Conservation (phyloP, 1,140 invertebrate species). For the Bombus superbus region DNA sequence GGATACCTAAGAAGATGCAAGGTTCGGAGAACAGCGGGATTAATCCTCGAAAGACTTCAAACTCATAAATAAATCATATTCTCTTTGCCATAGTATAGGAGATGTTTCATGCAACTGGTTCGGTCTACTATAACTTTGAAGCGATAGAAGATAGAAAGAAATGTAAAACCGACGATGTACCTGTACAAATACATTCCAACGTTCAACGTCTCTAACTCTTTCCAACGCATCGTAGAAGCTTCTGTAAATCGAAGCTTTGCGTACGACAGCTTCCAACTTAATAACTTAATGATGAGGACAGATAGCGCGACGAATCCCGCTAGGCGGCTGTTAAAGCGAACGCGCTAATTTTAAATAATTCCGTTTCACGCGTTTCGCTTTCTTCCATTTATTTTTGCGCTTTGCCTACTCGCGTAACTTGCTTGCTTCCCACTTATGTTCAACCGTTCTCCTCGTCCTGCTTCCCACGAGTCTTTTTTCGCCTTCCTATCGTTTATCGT, state of each 20-base stretch:
- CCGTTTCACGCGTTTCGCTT: conserved; percentile 34
- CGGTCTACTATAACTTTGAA: neutral
- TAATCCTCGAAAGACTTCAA: neutral
- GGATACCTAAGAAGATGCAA: neutral
- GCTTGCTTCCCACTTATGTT: neutral
- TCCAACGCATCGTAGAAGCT: neutral
- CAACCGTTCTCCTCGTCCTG: too few relatives aligned
- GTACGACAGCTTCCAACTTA: conserved; percentile 12
- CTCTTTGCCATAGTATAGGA: neutral
- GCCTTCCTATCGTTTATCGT: neutral
- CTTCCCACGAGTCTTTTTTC: neutral
- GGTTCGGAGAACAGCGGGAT: neutral
- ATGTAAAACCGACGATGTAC: neutral
- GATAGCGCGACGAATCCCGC: neutral
- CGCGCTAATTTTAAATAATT: conserved; percentile 66
- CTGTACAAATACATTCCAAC: neutral
- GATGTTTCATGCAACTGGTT: neutral
- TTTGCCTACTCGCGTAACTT: neutral
- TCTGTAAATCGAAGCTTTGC: neutral
- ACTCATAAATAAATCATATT: neutral
- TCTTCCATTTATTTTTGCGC: conserved; percentile 11
- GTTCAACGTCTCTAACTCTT: too few relatives aligned
- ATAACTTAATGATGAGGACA: neutral
- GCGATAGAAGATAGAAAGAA: neutral
- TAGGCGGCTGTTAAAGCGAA: conserved; percentile 28